Evolutionary conservation across 2,888 invertebrate genomes (phyloP), one percentile per base, ranked within the genome.

Genomic region (Luperina nickerlii): DNA sequence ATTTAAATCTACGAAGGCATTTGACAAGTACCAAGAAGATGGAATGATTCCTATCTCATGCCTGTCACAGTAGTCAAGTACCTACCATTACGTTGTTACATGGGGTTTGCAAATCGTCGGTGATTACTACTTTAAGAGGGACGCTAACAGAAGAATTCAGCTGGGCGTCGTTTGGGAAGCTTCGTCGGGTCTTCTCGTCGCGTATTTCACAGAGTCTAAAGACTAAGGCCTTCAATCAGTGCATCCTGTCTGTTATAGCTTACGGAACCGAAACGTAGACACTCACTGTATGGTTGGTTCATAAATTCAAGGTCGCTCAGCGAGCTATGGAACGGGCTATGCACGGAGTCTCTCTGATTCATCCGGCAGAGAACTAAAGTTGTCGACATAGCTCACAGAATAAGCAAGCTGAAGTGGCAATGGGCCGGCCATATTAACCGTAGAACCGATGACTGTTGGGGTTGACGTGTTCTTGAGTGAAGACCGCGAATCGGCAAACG

Each of bases 21-120:
- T 69, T 51, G 7, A 66, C n/a, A 63, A 63, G 57, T 65, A 66
- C 38, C 24, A 68, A 67, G 18, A 11, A 60, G 60, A 65, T 69
- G 20, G 71, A 20, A 67, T 38, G 20, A 60, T 73, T 83, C 51
- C 24, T n/a, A 65, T 72, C 51, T 48, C 63, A 65, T 60, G 70
- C 42, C 15, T 38, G 27, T 82, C 51, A 74, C 15, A 67, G 27
- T 70, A 11, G 42, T 68, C n/a, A 54, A 71, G 71, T 60, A 67
- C n/a, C 24, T 60, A 67, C n/a, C 24, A 71, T 71, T 60, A 51
- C 60, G 54, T 62, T 73, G 9, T 66, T 51, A 63, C 11, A 63
- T 45, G 32, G 51, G 32, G 42, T 72, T 72, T 82, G 71, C 32
- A 67, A 67, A 62, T 20, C 54, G 48, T 48, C 20, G 32, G 60